A percentile compares a stretch with the other conserved stretches of the same genome.
phyloP scores from a whole-genome alignment of 2,888 invertebrate genomes.

The Meandrusa payeni region DNA sequence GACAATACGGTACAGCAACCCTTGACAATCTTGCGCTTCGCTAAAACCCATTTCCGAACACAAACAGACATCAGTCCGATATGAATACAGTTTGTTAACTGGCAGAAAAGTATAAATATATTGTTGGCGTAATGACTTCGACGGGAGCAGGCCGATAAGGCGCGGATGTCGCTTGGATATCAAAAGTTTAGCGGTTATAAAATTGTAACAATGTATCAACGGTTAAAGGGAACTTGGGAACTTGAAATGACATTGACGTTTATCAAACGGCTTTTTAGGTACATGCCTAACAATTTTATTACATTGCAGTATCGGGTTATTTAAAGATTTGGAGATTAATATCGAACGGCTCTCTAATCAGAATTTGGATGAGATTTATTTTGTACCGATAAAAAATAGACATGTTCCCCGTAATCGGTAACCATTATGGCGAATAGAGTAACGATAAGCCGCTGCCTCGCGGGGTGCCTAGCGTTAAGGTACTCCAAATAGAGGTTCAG shows the following conservation, averaged over 20 bases:
- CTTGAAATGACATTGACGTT: slow-evolving; percentile 8
- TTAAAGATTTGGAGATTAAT: no score
- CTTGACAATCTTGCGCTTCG: slow-evolving; percentile 11
- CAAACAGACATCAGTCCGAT: slow-evolving; percentile 6
- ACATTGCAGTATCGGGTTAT: no score
- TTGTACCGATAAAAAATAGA: no score
- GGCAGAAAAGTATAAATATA: slow-evolving; percentile 19
- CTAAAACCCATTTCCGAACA: slow-evolving; percentile 18
- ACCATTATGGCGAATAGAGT: no score
- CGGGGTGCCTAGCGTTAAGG: no score
- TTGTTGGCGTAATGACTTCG: slow-evolving; percentile 12
- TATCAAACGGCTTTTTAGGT: no score
- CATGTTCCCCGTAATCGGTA: no score
- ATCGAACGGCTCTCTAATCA: no score
- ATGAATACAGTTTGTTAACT: slow-evolving; percentile 13
- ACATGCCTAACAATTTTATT: no score
- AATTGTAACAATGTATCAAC: slow-evolving; percentile 1
- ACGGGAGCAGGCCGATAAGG: slow-evolving; percentile 19
- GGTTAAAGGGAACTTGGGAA: slow-evolving; percentile 15
- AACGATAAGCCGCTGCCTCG: no score
- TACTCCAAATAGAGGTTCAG: no score
- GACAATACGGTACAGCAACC: slow-evolving; percentile 12
- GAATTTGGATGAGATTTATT: no score
- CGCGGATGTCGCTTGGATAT: slow-evolving; percentile 21
- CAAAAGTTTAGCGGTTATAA: slow-evolving; percentile 16